Evolutionary conservation across 2,888 invertebrate genomes (phyloP), one percentile per base, ranked within the genome.

Genomic region (Scaptomyza tumidula): DNA sequence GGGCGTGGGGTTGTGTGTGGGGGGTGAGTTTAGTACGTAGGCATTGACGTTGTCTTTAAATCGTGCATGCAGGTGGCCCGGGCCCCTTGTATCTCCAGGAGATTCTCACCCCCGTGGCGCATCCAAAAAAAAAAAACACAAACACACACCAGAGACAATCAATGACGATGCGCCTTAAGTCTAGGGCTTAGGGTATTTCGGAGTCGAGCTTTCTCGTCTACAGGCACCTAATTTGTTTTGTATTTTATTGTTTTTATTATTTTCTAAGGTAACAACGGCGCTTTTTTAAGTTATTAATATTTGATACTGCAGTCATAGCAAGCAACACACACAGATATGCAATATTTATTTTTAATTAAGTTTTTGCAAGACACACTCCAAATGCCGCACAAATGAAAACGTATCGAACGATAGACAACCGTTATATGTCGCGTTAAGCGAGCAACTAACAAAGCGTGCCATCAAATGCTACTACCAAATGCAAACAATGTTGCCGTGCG

Each of bases 401-500:
- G 43, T 43, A 29, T 13, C 37, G 13, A 39, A 55, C 71, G 49
- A 52, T 49, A 63, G 16, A 71, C 69, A 67, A 84, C 82, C 82
- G 79, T 78, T 68, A 52, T 33, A 66, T 62, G 73, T 56, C 81
- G 85, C 81, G 81, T 73, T 62, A 62, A 16, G 78, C 75, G 65
- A 84, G 75, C 69, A 84, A 86, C 83, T 82, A 86, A 68, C 27
- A 57, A 63, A 43, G 46, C 56, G 49, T 37, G 16, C 57, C 35
- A 45, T 35, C 16, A 50, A 61, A 49, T 14, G 31, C 11, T 39
- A 27, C 57, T 61, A 35, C 63, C 31, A 48, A 53, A 49, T 27
- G 6, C 31, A 1, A 49, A 19, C 75, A 84, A 86, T 82, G 86
- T 86, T 84, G 87, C 70, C 68, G 81, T 72, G 86, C 84, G 43